These are phyloP conservation scores for Pteria penguin DNA, from an alignment of 2,888 invertebrate genomes.

Conservation along the genomic window DNA sequence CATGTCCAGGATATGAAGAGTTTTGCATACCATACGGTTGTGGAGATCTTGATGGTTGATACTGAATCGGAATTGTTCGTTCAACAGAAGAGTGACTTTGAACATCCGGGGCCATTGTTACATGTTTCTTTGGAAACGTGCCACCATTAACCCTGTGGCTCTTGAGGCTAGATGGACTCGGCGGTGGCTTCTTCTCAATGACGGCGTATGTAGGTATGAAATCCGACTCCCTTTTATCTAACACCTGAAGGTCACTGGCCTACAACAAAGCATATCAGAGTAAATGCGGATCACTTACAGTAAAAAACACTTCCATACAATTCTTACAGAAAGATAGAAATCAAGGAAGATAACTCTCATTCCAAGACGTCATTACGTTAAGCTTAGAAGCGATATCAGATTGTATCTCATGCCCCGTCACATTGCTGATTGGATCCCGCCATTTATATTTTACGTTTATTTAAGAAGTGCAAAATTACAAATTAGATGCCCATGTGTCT, in stretches of 20 bases:
- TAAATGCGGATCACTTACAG: too few relatives aligned
- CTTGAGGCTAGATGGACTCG: slow-evolving; percentile 59
- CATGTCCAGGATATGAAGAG: slow-evolving; percentile 2
- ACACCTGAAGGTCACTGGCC: too few relatives aligned
- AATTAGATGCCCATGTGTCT: too few relatives aligned
- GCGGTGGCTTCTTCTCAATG: slow-evolving; percentile 61
- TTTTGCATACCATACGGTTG: background rate
- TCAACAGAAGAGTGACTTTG: background rate
- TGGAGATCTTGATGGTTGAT: slow-evolving; percentile 1
- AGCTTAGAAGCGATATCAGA: background rate
- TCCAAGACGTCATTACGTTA: background rate
- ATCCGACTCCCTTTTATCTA: slow-evolving; percentile 46
- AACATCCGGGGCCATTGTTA: slow-evolving; percentile 65
- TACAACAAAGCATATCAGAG: too few relatives aligned
- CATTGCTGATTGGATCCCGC: too few relatives aligned
- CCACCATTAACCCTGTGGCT: slow-evolving; percentile 54
- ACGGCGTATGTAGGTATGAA: slow-evolving; percentile 59
- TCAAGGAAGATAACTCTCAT: background rate
- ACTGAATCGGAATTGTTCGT: slow-evolving; percentile 14
- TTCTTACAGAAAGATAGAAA: too few relatives aligned
- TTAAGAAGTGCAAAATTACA: too few relatives aligned
- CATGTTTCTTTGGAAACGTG: slow-evolving; percentile 62
- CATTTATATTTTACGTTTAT: too few relatives aligned
- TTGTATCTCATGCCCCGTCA: too few relatives aligned
- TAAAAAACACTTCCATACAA: too few relatives aligned